These are phyloP conservation scores for Chaetodon trifascialis DNA, from an alignment of 2,113 vertebrate genomes.

Conservation along the genomic window DNA sequence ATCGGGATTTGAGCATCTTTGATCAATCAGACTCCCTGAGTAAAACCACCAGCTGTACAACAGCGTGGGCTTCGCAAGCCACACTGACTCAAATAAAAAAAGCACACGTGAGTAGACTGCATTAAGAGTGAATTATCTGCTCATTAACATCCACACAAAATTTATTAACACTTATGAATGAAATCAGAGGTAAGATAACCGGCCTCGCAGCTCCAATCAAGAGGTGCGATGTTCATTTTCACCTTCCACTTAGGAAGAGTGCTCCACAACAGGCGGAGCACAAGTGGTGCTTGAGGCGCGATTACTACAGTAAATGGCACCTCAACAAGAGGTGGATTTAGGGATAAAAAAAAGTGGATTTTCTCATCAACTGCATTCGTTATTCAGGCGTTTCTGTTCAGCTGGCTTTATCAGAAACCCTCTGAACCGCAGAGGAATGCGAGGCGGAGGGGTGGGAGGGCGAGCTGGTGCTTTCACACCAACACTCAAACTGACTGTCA, in stretches of 20 bases:
- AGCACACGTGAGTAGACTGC: not conserved
- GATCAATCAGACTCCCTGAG: conserved; percentile 8
- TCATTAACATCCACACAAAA: conserved; percentile 66
- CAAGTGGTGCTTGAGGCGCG: conserved; percentile 65
- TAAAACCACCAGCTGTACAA: conserved; percentile 34
- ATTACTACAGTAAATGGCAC: conserved; percentile 69
- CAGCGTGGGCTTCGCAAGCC: conserved; percentile 32
- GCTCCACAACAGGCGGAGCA: conserved; percentile 56
- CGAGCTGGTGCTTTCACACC: conserved; percentile 35
- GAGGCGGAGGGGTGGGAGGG: conserved; percentile 6
- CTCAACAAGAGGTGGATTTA: conserved; percentile 71
- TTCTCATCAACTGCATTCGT: conserved; percentile 64
- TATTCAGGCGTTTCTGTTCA: conserved; percentile 57
- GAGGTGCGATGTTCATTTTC: conserved; percentile 72
- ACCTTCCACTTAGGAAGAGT: conserved; percentile 65
- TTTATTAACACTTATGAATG: conserved; percentile 66
- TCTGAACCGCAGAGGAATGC: conserved; percentile 36
- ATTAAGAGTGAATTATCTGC: conserved; percentile 58
- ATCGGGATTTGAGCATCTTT: conserved; percentile 21
- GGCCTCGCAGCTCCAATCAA: conserved; percentile 43
- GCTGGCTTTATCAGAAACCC: conserved; percentile 54
- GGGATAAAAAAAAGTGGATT: conserved; percentile 62
- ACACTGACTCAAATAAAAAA: conserved; percentile 5
- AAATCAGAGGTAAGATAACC: conserved; percentile 63
- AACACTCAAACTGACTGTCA: conserved; percentile 32